A percentile compares a stretch with the other conserved stretches of the same genome.
Conservation (phyloP, 2,113 vertebrate genomes). For the Periophthalmodon schlosseri region DNA sequence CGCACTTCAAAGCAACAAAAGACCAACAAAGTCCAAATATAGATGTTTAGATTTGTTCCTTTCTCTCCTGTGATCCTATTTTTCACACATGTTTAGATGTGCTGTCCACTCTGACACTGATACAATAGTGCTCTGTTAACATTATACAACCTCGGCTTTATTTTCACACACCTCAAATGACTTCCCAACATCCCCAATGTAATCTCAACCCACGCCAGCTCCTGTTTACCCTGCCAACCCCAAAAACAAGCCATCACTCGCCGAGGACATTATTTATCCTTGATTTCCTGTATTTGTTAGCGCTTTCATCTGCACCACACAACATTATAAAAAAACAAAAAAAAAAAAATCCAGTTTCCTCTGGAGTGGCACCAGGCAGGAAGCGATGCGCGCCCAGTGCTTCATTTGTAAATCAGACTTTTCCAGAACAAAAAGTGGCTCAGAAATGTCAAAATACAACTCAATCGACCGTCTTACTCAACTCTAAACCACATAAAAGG, state of each 20-base stretch:
- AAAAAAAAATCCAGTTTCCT: constrained; percentile 70
- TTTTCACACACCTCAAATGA: not conserved
- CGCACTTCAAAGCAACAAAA: not conserved
- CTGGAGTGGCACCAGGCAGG: constrained; percentile 59
- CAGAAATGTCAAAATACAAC: too few species aligned
- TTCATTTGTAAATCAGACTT: too few species aligned
- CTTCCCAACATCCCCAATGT: not conserved
- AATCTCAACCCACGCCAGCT: not conserved
- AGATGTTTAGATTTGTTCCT: not conserved
- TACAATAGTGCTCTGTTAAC: constrained; percentile 8
- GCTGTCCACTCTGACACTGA: not conserved
- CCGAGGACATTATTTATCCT: constrained; percentile 8
- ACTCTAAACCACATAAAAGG: too few species aligned
- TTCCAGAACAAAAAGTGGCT: too few species aligned
- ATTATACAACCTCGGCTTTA: not conserved
- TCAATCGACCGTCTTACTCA: too few species aligned
- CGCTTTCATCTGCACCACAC: constrained; percentile 46
- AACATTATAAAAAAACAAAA: constrained; percentile 56
- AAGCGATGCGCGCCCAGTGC: constrained; percentile 30
- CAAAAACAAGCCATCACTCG: constrained; percentile 37
- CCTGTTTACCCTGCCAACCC: constrained; percentile 8
- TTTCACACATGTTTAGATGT: not conserved
- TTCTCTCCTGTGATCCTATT: not conserved
- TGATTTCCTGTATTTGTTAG: constrained; percentile 60
- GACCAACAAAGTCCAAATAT: not conserved